Base-by-base conservation (phyloP, 2,113 vertebrate genomes). In the Baryphthengus martii region DNA sequence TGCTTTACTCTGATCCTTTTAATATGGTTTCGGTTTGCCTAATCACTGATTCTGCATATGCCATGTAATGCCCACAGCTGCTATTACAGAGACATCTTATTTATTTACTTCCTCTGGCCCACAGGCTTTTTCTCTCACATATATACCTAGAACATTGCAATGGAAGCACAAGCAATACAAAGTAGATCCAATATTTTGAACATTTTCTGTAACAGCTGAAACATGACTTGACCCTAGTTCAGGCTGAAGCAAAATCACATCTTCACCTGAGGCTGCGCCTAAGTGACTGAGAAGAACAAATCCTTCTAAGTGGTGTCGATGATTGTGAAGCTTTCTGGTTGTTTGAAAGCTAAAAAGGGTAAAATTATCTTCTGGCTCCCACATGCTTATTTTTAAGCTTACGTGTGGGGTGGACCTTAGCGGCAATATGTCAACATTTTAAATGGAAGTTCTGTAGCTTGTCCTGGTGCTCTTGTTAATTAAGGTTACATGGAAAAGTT, bases 281-380 rank as follows among this genome's bases (percentile, higher is more conserved):
- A 62, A 88, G 84, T 35, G 63, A 58, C 75, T 10, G 8, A 81
- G 93, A 37, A 87, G 61, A 15, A 61, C 93, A 87, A 89, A 76
- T 77, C 44, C 21, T 90, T 63, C 61, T 47, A 88, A 95, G 66
- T 26, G 17, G 10, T 67, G 56, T 91, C 70, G 90, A 11, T n/a
- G 52, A 28, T 94, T 95, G 83, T 82, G 85, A 90, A 39, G 44
- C 93, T 94, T 87, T 90, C 72, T 84, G 90, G 93, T 97, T 59
- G 92, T 90, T 85, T 88, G 19, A 94, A 97, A 81, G 90, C 63
- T 90, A 73, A 92, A 96, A 63, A 71, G 50, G 73, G 49, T 89
- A 61, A 74, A 90, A 72, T 33, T 66, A 19, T 93, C 53, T 85
- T 93, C 39, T 86, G 42, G 62, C 52, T 89, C 45, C 75, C 37